phyloP scores from a whole-genome alignment of 92 coral and sea anemone genomes.

The Phenganax marumi region DNA sequence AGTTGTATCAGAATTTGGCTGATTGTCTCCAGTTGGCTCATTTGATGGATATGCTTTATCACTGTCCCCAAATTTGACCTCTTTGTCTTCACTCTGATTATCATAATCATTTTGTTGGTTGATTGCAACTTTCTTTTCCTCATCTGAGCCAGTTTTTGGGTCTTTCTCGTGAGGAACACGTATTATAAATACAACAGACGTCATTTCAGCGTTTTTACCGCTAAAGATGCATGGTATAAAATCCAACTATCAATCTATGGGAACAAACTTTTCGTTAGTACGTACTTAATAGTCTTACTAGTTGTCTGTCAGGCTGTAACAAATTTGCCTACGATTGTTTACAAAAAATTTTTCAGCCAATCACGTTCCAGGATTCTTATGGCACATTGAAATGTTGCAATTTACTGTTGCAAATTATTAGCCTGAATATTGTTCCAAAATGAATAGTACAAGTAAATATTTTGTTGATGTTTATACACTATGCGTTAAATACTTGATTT shows the following conservation, averaged over 20 bases:
- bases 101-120: background rate
- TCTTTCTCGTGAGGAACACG: slow-evolving; percentile 32
- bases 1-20: too few relatives aligned
- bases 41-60: background rate
- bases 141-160: background rate
- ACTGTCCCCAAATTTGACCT: background rate
- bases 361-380: background rate
- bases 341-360: slow-evolving; percentile 8
- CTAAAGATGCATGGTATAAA: background rate
- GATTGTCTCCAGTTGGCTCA: too few relatives aligned
- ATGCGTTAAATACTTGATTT: too few relatives aligned
- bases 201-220: background rate
- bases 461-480: too few relatives aligned
- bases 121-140: background rate
- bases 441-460: too few relatives aligned
- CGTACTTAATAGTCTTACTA: background rate
- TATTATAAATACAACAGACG: slow-evolving; percentile 29
- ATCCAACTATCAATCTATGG: background rate
- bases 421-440: background rate
- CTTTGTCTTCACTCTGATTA: background rate
- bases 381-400: background rate
- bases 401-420: slow-evolving; percentile 9
- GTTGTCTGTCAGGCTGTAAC: background rate
- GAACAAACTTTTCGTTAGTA: background rate
- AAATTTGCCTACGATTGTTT: background rate